Conservation (phyloP, 2,113 vertebrate species). For the Edolisoma coerulescens region DNA sequence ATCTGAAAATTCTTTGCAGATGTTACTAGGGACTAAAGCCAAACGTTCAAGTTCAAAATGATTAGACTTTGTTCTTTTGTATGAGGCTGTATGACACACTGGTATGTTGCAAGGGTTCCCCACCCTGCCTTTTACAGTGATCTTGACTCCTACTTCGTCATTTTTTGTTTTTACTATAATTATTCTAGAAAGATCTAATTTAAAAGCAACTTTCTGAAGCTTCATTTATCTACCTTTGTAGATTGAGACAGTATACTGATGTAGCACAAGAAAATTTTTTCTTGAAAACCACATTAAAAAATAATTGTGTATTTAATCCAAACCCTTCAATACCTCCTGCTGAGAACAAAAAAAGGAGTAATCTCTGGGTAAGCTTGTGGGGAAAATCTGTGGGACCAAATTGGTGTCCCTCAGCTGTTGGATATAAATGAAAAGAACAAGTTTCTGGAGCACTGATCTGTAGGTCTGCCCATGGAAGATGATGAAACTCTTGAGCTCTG, state of each 20-base stretch:
- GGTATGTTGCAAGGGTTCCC: conserved; percentile 14
- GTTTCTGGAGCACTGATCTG: neutral
- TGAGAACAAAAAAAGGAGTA: neutral
- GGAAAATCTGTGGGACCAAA: neutral
- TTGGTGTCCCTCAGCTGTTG: neutral
- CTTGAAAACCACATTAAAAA: neutral
- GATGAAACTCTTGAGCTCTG: neutral
- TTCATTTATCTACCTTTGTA: neutral
- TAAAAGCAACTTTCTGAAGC: neutral
- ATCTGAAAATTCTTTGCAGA: conserved; percentile 57
- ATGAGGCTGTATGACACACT: neutral
- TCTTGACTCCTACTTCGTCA: neutral
- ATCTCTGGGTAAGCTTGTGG: neutral
- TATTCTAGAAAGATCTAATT: neutral
- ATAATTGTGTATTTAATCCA: neutral
- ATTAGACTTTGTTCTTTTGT: conserved; percentile 37
- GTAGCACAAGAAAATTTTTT: neutral
- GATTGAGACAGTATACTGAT: neutral
- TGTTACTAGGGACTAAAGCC: conserved; percentile 36
- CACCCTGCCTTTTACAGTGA: neutral
- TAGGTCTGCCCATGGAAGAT: neutral
- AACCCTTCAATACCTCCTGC: neutral
- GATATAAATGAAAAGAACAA: neutral
- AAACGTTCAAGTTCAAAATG: conserved; percentile 1
- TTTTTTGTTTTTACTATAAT: neutral